Evolutionary conservation across 2,888 invertebrate genomes (phyloP).

Genomic region (Noctua pronuba): DNA sequence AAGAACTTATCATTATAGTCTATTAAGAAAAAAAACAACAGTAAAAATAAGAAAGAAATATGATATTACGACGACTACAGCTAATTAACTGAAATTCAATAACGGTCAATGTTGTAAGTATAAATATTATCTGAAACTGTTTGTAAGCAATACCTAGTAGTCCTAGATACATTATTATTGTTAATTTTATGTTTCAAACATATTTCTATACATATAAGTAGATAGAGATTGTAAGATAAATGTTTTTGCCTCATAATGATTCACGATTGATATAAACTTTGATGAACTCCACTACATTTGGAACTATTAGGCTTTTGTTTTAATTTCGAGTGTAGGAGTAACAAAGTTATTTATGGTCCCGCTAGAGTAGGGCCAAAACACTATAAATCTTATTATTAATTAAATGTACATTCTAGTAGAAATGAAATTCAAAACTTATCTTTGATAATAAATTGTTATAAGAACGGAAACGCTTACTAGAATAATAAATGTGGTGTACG

Average conservation of each 20-base stretch:
- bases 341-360: slow-evolving; percentile 40
- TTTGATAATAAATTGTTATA: slow-evolving; percentile 86
- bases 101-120: slow-evolving; percentile 34
- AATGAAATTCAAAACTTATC: slow-evolving; percentile 69
- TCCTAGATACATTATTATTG: slow-evolving; percentile 34
- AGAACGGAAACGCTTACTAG: slow-evolving; percentile 90
- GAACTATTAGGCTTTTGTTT: slow-evolving; percentile 46
- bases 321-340: slow-evolving; percentile 33
- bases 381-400: slow-evolving; percentile 50
- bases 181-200: slow-evolving; percentile 34
- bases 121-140: slow-evolving; percentile 47
- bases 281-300: slow-evolving; percentile 31
- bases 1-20: slow-evolving; percentile 13
- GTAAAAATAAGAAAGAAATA: slow-evolving; percentile 22
- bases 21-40: slow-evolving; percentile 21
- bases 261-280: slow-evolving; percentile 36
- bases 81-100: slow-evolving; percentile 45
- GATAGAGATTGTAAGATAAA: slow-evolving; percentile 44
- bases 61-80: slow-evolving; percentile 44
- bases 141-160: slow-evolving; percentile 49
- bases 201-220: slow-evolving; percentile 35
- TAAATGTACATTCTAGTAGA: slow-evolving; percentile 62
- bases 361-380: slow-evolving; percentile 17
- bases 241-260: slow-evolving; percentile 41
- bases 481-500: slow-evolving; percentile 80